A percentile compares a stretch with the other conserved stretches of the same genome.
Evolutionary conservation across 2,888 invertebrate genomes (phyloP).

Genomic region (Sinohyriopsis cumingii): DNA sequence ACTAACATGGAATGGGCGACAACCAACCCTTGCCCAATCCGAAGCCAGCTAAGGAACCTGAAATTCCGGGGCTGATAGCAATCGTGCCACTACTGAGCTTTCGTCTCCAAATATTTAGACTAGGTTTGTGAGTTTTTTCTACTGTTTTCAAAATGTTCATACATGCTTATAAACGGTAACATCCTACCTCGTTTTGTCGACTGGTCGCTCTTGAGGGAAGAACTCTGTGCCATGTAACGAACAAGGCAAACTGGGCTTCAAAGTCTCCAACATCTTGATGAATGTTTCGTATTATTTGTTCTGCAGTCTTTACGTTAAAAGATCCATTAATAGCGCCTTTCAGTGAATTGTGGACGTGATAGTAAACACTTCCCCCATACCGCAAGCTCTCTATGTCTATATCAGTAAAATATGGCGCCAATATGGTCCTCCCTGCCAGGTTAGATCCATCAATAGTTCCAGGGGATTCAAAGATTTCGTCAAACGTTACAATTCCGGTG

Average conservation of each 20-base stretch:
- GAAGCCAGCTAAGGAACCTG: no score
- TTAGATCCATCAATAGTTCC: neutral
- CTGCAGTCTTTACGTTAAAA: neutral
- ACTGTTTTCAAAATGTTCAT: no score
- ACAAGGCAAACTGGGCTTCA: slow-evolving; percentile 7
- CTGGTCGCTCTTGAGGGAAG: slow-evolving; percentile 1
- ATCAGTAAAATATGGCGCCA: slow-evolving; percentile 11
- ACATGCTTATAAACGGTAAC: no score
- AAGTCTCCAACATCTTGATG: neutral
- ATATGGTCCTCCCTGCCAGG: neutral
- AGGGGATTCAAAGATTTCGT: neutral
- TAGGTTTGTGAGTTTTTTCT: no score
- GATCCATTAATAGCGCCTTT: neutral
- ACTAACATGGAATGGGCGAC: no score
- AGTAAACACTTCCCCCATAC: neutral
- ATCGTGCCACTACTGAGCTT: no score
- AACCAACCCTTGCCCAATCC: no score
- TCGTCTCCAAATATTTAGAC: no score
- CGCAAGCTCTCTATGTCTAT: neutral
- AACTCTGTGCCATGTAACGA: slow-evolving; percentile 9
- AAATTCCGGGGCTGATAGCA: no score
- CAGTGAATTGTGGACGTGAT: neutral
- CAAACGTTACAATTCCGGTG: slow-evolving; percentile 4
- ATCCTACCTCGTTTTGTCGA: neutral
- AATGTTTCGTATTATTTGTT: slow-evolving; percentile 2